phyloP scores from a whole-genome alignment of 2,888 invertebrate genomes.

The Drosophila suboccidentalis region DNA sequence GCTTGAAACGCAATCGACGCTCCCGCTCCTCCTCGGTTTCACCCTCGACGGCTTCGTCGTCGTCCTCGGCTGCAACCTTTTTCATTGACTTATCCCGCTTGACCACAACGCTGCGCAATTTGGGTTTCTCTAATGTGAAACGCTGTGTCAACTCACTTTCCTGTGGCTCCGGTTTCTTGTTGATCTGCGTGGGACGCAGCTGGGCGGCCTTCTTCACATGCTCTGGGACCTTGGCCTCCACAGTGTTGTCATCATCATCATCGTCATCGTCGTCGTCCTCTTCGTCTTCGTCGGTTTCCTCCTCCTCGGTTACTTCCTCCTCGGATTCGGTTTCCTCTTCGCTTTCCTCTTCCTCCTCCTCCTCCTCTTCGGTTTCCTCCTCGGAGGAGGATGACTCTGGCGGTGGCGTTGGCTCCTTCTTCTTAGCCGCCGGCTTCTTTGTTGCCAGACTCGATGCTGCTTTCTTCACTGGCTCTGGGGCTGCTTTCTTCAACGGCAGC shows the following conservation, averaged over 20 bases:
- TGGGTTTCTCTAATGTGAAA: slow-evolving; percentile 84
- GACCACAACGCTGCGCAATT: slow-evolving; percentile 83
- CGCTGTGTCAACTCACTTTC: slow-evolving; percentile 84
- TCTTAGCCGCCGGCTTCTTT: slow-evolving; percentile 71
- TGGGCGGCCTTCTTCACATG: slow-evolving; percentile 71
- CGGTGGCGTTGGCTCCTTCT: slow-evolving; percentile 83
- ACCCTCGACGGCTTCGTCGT: slow-evolving; percentile 81
- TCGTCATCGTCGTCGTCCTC: slow-evolving; percentile 68
- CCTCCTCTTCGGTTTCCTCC: slow-evolving; percentile 60
- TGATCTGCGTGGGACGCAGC: slow-evolving; percentile 72
- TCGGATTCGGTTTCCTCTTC: slow-evolving; percentile 69
- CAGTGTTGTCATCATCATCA: slow-evolving; percentile 59
- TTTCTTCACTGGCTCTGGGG: slow-evolving; percentile 53
- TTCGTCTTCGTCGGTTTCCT: slow-evolving; percentile 54
- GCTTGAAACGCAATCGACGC: slow-evolving; percentile 82
- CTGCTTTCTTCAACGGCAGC: slow-evolving; percentile 53
- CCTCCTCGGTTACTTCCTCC: slow-evolving; percentile 68
- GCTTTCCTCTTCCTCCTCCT: slow-evolving; percentile 59
- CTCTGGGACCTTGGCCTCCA: slow-evolving; percentile 71
- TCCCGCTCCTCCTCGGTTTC: slow-evolving; percentile 84
- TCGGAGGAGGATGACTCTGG: slow-evolving; percentile 74
- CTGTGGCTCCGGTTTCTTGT: slow-evolving; percentile 71
- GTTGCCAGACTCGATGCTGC: slow-evolving; percentile 34
- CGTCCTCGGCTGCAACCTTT: slow-evolving; percentile 81
- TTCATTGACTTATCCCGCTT: slow-evolving; percentile 84